Conservation (phyloP, 2,113 vertebrate genomes). For the Pluvianellus socialis region DNA sequence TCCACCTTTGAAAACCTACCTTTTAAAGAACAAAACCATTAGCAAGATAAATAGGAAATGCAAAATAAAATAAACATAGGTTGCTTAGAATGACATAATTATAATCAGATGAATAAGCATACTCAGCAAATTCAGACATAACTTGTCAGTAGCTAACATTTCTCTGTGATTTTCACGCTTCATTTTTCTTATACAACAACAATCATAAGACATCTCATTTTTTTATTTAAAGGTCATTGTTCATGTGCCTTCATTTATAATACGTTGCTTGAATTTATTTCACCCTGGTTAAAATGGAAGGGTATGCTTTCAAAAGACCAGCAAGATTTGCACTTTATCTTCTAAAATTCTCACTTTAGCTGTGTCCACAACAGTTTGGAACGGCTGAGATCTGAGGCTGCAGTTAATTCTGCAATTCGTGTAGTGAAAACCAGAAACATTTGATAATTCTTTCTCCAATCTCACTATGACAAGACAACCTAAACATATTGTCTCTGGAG, state of each 20-base stretch:
- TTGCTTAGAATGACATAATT: neutral
- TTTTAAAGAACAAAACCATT: neutral
- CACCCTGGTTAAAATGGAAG: neutral
- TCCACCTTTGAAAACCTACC: neutral
- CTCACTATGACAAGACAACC: neutral
- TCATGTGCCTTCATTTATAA: neutral
- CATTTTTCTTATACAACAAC: neutral
- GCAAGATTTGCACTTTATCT: neutral
- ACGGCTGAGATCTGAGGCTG: neutral
- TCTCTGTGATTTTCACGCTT: neutral
- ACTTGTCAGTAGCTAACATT: neutral
- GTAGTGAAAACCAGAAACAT: neutral
- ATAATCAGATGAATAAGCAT: neutral
- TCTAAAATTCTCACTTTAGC: neutral
- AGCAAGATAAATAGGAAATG: constrained; percentile 6
- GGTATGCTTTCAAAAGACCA: neutral
- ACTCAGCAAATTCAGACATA: constrained; percentile 1
- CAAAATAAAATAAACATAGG: neutral
- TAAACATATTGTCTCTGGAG: neutral
- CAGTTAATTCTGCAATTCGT: neutral
- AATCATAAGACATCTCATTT: neutral
- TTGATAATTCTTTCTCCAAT: neutral
- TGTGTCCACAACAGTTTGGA: neutral
- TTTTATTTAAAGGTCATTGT: constrained; percentile 3
- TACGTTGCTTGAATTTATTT: neutral